These are phyloP conservation scores for Leptosomus discolor DNA, from an alignment of 2,113 vertebrate species.

Conservation along the genomic window DNA sequence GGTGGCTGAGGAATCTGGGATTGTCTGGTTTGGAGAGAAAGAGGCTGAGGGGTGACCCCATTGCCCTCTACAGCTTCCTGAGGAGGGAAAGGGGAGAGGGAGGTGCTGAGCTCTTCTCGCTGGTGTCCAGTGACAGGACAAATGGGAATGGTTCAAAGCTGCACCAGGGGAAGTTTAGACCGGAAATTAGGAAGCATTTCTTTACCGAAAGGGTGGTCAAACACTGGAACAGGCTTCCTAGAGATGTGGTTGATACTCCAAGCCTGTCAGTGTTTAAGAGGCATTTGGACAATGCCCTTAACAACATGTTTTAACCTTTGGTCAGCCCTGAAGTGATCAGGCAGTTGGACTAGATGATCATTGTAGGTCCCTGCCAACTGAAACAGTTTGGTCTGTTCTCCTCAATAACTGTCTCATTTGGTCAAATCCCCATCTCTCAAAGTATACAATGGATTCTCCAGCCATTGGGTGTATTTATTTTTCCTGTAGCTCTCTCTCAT, in stretches of 20 bases:
- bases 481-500: not conserved
- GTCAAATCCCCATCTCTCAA: not conserved
- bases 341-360: not conserved
- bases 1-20: fast-evolving
- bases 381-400: not conserved
- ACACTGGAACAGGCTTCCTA: not conserved
- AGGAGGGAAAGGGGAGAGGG: not conserved
- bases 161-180: not conserved
- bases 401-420: not conserved
- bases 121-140: no score
- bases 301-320: not conserved
- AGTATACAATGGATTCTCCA: not conserved
- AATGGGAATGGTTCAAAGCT: not conserved
- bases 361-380: not conserved
- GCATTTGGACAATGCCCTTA: not conserved
- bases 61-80: not conserved
- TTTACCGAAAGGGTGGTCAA: not conserved
- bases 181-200: not conserved
- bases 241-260: no score
- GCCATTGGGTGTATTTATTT: not conserved
- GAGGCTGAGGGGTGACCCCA: not conserved
- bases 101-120: not conserved
- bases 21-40: not conserved
- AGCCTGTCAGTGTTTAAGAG: not conserved
- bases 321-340: not conserved